Evolutionary conservation across 2,113 vertebrate species (phyloP).

Genomic region (Pogonocichla stellata): DNA sequence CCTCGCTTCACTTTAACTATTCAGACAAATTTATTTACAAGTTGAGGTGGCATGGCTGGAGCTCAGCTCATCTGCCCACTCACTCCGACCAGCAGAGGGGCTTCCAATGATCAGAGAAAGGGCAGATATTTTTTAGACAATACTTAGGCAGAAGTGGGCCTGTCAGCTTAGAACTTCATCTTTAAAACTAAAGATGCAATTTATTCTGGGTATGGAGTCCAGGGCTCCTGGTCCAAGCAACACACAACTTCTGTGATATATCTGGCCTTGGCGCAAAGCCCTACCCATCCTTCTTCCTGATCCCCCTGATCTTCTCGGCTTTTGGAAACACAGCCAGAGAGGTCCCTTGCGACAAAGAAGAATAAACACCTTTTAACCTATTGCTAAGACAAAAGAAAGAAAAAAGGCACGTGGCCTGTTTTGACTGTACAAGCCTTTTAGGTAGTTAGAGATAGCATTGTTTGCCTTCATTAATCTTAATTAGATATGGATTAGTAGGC

Average conservation of each 20-base stretch:
- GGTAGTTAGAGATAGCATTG: not conserved
- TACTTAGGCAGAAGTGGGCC: not conserved
- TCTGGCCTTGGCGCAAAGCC: accelerated
- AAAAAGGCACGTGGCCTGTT: not conserved
- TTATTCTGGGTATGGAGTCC: not conserved
- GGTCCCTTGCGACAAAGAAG: not conserved
- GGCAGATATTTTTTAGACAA: not conserved
- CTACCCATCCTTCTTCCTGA: not conserved
- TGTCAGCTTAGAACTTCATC: not conserved
- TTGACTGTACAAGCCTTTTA: not conserved
- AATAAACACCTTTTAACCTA: not conserved
- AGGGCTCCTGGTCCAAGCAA: not conserved
- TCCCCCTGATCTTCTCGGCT: not conserved
- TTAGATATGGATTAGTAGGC: not conserved
- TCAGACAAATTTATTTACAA: not conserved
- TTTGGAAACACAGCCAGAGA: not conserved
- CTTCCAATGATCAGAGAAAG: not conserved
- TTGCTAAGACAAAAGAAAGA: not conserved
- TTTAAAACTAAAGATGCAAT: not conserved
- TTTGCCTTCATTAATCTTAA: not conserved
- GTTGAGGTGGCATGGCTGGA: not conserved
- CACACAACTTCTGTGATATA: not conserved
- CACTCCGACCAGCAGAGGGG: not conserved
- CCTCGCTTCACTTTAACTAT: not conserved
- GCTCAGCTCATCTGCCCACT: not conserved